These are phyloP conservation scores for Aricia artaxerxes DNA, from an alignment of 2,888 invertebrate species.

Conservation along the genomic window DNA sequence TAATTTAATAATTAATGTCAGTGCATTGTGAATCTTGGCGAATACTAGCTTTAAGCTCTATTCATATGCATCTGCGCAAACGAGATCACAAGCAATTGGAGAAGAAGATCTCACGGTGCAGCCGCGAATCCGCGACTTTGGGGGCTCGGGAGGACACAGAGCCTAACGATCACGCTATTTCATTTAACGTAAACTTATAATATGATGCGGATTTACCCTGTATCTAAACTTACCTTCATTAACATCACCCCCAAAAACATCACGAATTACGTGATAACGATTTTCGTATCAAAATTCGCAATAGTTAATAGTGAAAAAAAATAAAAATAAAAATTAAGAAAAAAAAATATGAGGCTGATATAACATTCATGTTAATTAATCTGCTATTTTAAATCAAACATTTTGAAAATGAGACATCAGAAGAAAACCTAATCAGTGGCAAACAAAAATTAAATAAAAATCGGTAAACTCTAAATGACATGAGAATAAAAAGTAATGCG, in stretches of 20 bases:
- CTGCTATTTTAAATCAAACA: background rate
- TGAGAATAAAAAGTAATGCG: background rate
- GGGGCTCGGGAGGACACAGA: too few species aligned
- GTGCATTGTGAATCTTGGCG: too few species aligned
- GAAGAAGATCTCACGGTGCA: too few species aligned
- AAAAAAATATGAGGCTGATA: background rate
- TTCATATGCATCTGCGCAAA: too few species aligned
- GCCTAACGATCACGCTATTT: too few species aligned
- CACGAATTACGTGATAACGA: background rate
- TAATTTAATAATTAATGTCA: too few species aligned
- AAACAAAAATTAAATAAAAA: background rate
- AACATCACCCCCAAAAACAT: background rate
- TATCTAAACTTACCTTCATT: background rate
- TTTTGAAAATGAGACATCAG: background rate
- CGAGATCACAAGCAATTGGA: too few species aligned
- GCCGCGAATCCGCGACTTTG: too few species aligned
- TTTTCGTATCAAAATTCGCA: slow-evolving; percentile 4
- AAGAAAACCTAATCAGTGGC: background rate
- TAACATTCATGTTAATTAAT: background rate
- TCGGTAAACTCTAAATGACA: background rate
- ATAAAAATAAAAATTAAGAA: background rate
- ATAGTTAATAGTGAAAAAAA: background rate
- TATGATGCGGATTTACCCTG: background rate
- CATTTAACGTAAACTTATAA: background rate
- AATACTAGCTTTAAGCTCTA: too few species aligned